phyloP scores from a whole-genome alignment of 1,140 invertebrate genomes.

The Marisa cornuarietis region DNA sequence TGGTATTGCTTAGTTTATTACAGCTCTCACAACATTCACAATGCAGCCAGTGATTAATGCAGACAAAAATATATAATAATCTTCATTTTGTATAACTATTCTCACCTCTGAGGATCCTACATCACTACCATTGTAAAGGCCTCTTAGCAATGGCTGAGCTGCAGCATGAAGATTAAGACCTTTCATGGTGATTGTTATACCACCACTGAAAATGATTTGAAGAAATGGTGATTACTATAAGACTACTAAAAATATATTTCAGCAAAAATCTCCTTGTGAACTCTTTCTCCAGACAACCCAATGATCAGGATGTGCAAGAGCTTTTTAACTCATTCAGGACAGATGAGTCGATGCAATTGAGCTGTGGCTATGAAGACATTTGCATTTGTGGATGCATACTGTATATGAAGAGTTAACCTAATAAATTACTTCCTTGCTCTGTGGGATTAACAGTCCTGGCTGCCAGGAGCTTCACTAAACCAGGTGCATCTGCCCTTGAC shows the following conservation, averaged over 20 bases:
- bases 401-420: not conserved
- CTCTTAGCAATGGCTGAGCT: slow-evolving; percentile 83
- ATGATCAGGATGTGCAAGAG: not conserved
- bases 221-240: not conserved
- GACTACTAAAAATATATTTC: not conserved
- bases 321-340: not conserved
- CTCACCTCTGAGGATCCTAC: slow-evolving; percentile 7
- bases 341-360: too few species aligned
- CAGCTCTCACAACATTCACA: too few species aligned
- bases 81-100: not conserved
- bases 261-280: not conserved
- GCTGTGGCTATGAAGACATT: not conserved
- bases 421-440: too few species aligned
- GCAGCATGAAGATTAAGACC: slow-evolving; percentile 90
- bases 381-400: not conserved
- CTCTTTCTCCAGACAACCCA: not conserved
- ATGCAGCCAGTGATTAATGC: too few species aligned
- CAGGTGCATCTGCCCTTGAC: too few species aligned
- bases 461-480: too few species aligned
- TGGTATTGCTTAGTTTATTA: too few species aligned
- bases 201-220: slow-evolving; percentile 73
- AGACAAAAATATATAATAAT: too few species aligned
- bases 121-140: slow-evolving; percentile 15
- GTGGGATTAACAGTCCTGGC: too few species aligned
- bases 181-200: slow-evolving; percentile 87